Percentiles rank a stretch among this genome's conserved stretches.
Conservation (phyloP, 2,888 invertebrate genomes). For the Caenorhabditis doughertyi region DNA sequence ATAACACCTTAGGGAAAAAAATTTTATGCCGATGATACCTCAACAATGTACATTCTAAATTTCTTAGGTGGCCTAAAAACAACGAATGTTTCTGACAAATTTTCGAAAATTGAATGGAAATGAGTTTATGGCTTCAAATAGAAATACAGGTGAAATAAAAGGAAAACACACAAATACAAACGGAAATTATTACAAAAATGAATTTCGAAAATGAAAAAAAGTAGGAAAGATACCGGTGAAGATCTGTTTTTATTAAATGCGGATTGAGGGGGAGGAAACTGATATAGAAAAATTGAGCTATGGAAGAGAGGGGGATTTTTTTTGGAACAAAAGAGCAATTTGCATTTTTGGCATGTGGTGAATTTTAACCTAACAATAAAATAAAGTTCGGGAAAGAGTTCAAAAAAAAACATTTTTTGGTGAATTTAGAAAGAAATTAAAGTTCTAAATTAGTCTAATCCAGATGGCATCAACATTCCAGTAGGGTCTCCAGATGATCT, state of each 20-base stretch:
- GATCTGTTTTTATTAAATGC: slow-evolving; percentile 48
- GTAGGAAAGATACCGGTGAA: slow-evolving; percentile 44
- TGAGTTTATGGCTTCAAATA: no score
- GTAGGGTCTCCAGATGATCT: slow-evolving; percentile 66
- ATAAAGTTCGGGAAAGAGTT: neutral
- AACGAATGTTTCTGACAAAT: no score
- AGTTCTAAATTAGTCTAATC: slow-evolving; percentile 13
- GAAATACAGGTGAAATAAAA: no score
- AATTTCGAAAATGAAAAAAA: neutral
- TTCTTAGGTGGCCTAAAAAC: no score
- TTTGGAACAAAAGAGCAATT: slow-evolving; percentile 2
- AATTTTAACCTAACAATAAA: slow-evolving; percentile 40
- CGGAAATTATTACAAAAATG: no score
- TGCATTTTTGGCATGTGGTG: slow-evolving; percentile 14
- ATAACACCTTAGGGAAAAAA: no score
- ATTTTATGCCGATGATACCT: no score
- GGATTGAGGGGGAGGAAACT: neutral
- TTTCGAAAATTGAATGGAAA: no score
- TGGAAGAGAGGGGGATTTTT: neutral
- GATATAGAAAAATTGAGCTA: slow-evolving; percentile 17
- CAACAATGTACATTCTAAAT: no score
- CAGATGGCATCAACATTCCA: slow-evolving; percentile 59
- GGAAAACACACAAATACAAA: no score
- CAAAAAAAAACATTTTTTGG: neutral
- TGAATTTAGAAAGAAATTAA: neutral